phyloP scores from a whole-genome alignment of 2,888 invertebrate genomes.

The Zaprionus bogoriensis region DNA sequence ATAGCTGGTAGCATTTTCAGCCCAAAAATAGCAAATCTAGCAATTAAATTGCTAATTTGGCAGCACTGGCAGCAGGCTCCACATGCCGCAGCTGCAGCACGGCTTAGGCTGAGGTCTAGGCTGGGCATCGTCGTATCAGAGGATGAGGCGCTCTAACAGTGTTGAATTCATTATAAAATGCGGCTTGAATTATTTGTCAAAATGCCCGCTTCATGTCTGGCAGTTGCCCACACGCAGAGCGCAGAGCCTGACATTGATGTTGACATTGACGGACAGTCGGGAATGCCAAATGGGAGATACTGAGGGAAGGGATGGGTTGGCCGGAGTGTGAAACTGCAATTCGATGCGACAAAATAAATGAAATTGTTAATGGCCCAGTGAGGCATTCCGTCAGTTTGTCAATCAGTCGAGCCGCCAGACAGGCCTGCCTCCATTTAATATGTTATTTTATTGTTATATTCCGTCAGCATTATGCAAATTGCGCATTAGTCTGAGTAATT shows the following conservation, averaged over 20 bases:
- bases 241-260: slow-evolving; percentile 60
- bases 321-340: slow-evolving; percentile 19
- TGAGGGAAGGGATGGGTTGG: not conserved
- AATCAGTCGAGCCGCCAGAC: not conserved
- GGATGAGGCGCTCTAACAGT: slow-evolving; percentile 16
- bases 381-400: slow-evolving; percentile 2
- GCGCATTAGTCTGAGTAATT: slow-evolving; percentile 61
- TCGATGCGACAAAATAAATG: slow-evolving; percentile 70
- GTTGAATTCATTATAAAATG: slow-evolving; percentile 65
- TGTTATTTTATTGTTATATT: slow-evolving; percentile 74
- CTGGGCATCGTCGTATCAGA: too few relatives aligned
- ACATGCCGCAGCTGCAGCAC: slow-evolving; percentile 16
- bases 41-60: too few relatives aligned
- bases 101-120: too few relatives aligned
- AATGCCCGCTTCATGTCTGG: slow-evolving; percentile 19
- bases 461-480: slow-evolving; percentile 68
- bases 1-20: too few relatives aligned
- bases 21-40: too few relatives aligned
- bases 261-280: slow-evolving; percentile 63
- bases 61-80: too few relatives aligned
- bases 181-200: slow-evolving; percentile 72
- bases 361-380: slow-evolving; percentile 70
- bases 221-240: slow-evolving; percentile 11
- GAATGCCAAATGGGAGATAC: slow-evolving; percentile 6
- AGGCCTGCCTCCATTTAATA: slow-evolving; percentile 45